These are phyloP conservation scores for Hippoglossus stenolepis DNA, from an alignment of 2,113 vertebrate species.

Conservation along the genomic window DNA sequence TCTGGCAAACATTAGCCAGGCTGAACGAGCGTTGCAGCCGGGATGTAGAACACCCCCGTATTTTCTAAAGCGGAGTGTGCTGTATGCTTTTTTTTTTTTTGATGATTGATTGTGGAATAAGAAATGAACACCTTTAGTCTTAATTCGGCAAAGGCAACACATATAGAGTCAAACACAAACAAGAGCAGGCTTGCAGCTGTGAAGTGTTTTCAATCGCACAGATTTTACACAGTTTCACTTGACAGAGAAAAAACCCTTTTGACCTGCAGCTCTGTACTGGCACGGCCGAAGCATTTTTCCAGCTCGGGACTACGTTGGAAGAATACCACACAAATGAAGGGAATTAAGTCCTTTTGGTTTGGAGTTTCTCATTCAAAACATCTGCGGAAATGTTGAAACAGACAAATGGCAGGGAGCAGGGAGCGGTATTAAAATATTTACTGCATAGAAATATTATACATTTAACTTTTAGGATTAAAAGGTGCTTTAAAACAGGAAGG, in stretches of 20 bases:
- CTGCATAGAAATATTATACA: conserved; percentile 9
- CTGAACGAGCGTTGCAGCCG: conserved; percentile 70
- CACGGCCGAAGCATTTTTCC: conserved; percentile 63
- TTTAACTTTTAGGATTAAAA: conserved; percentile 3
- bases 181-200: conserved; percentile 51
- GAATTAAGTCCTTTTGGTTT: conserved; percentile 47
- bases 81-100: conserved; percentile 13
- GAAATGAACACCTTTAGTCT: conserved; percentile 67
- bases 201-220: conserved; percentile 39
- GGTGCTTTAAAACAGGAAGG: background rate
- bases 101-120: conserved; percentile 67
- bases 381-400: conserved; percentile 52
- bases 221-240: conserved; percentile 38
- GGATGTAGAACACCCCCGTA: conserved; percentile 78
- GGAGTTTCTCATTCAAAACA: conserved; percentile 62
- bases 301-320: conserved; percentile 47
- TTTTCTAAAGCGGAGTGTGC: conserved; percentile 60
- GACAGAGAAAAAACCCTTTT: conserved; percentile 58
- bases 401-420: conserved; percentile 12
- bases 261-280: conserved; percentile 56
- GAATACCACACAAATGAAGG: conserved; percentile 67
- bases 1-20: conserved; percentile 79
- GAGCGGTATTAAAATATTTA: conserved; percentile 11
- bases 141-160: conserved; percentile 60
- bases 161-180: conserved; percentile 67